Evolutionary conservation across 2,113 vertebrate species (phyloP).

Genomic region (Panurus biarmicus): DNA sequence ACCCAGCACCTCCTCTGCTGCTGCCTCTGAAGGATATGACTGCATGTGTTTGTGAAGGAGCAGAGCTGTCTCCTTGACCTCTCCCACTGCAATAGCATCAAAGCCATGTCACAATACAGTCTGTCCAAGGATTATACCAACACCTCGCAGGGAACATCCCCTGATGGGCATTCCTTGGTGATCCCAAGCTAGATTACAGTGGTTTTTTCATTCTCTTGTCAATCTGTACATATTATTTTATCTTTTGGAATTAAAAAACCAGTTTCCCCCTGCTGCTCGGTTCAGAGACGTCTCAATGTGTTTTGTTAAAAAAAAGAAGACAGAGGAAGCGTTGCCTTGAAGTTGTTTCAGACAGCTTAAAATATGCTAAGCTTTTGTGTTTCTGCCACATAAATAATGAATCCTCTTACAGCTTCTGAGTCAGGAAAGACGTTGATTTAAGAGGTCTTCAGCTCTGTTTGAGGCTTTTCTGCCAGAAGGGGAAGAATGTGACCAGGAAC

Average conservation of each 20-base stretch:
- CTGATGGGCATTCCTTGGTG: neutral
- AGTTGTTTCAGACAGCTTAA: slow-evolving; percentile 45
- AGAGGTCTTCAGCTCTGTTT: slow-evolving; percentile 13
- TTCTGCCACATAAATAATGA: slow-evolving; percentile 66
- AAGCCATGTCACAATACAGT: accelerated
- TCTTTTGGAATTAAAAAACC: neutral
- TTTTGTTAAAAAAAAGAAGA: neutral
- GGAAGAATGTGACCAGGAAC: neutral
- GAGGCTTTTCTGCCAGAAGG: neutral
- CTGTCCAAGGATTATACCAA: neutral
- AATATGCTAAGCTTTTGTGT: slow-evolving; percentile 59
- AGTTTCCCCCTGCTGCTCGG: neutral
- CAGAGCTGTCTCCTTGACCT: neutral
- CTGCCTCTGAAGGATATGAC: neutral
- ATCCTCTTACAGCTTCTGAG: slow-evolving; percentile 52
- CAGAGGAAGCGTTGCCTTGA: slow-evolving; percentile 32
- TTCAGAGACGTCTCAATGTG: neutral
- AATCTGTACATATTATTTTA: neutral
- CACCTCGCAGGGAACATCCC: neutral
- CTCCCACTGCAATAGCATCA: neutral
- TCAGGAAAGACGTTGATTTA: slow-evolving; percentile 44
- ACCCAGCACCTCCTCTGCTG: neutral
- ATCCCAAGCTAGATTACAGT: neutral
- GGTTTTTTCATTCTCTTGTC: neutral
- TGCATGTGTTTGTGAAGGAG: neutral